phyloP scores from a whole-genome alignment of 2,797 vertebrate species.

The Pseudochirops cupreus region DNA sequence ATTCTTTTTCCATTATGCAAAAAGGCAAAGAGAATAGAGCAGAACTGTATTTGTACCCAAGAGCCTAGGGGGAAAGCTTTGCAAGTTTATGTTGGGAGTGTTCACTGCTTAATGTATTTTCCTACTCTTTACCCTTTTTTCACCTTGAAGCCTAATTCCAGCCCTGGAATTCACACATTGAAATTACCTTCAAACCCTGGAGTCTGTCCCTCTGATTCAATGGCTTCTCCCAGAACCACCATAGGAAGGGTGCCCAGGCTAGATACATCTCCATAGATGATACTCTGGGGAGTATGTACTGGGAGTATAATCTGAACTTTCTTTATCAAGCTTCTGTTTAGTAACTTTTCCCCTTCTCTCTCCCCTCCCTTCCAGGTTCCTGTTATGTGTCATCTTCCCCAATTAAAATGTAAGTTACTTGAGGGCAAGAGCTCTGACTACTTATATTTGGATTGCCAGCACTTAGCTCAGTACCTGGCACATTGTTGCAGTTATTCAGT shows the following conservation, averaged over 20 bases:
- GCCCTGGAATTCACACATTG: too few species aligned
- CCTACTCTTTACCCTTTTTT: background rate
- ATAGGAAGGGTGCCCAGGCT: background rate
- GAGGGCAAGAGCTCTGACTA: too few species aligned
- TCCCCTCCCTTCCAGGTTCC: background rate
- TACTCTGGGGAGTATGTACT: too few species aligned
- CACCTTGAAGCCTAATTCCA: background rate
- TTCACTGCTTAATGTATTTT: background rate
- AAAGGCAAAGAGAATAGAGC: background rate
- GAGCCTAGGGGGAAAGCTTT: background rate
- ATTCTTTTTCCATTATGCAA: background rate
- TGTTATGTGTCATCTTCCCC: too few species aligned
- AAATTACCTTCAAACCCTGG: background rate
- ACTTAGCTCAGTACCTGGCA: background rate
- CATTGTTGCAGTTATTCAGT: too few species aligned
- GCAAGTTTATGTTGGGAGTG: background rate
- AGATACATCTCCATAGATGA: background rate
- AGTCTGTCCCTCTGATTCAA: background rate
- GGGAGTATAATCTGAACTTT: background rate
- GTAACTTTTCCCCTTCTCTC: background rate
- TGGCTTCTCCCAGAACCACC: background rate
- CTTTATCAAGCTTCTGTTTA: background rate
- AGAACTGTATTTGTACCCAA: background rate
- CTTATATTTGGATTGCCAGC: background rate
- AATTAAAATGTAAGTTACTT: too few species aligned